Percentiles rank a stretch among this genome's conserved stretches.
phyloP scores from a whole-genome alignment of 2,888 invertebrate genomes.

The Melanchra persicariae region DNA sequence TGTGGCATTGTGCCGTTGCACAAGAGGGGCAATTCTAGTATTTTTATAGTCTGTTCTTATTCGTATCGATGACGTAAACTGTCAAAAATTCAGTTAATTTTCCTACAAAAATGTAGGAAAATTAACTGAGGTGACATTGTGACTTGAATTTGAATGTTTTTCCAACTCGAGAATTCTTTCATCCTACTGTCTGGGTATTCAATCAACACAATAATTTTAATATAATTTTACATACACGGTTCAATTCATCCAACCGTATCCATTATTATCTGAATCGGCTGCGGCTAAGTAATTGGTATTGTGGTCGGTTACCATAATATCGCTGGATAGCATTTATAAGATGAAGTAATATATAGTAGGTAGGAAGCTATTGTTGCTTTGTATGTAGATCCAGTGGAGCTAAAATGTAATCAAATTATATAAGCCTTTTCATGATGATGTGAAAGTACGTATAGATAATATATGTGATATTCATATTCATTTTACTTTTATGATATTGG shows the following conservation, averaged over 20 bases:
- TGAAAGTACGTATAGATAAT: not conserved
- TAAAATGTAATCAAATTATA: slow-evolving; percentile 36
- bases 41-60: too few species aligned
- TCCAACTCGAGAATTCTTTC: too few species aligned
- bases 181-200: not conserved
- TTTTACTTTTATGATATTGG: not conserved
- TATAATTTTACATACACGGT: slow-evolving; percentile 12
- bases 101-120: too few species aligned
- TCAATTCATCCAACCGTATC: slow-evolving; percentile 1
- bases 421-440: not conserved
- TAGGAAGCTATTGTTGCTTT: slow-evolving; percentile 31
- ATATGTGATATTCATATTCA: too few species aligned
- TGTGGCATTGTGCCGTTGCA: too few species aligned
- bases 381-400: slow-evolving; percentile 13
- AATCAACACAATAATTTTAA: not conserved
- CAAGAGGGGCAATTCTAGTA: too few species aligned
- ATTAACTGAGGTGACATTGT: too few species aligned
- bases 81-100: too few species aligned
- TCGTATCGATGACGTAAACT: too few species aligned
- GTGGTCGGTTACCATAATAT: slow-evolving; percentile 16
- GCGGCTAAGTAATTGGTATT: slow-evolving; percentile 60
- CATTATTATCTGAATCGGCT: slow-evolving; percentile 38
- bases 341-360: slow-evolving; percentile 20
- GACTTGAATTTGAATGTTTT: too few species aligned
- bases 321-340: slow-evolving; percentile 25